Evolutionary conservation across 2,888 invertebrate species (phyloP), one percentile per base, ranked within the genome.

Genomic region (Corbicula japonica): DNA sequence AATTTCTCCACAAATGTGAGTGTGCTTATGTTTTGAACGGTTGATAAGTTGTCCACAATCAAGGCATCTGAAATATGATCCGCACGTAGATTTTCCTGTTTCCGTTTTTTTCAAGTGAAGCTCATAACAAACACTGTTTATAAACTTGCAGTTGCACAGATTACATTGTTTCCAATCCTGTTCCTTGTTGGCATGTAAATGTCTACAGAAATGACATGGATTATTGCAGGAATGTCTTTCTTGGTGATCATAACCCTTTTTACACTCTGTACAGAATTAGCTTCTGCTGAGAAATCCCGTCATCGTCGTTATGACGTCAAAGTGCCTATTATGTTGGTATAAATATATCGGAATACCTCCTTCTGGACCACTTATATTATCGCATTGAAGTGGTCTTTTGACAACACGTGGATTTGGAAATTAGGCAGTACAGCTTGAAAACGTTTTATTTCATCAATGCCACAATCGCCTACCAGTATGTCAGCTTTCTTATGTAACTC

Each of bases 191-290:
- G n/a, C 34, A 32, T 81, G 81, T 35, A 77, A 34, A 1, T 81
- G 48, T 38, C 44, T 62, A 60, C 80, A 80, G 41, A 48, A 76
- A 28, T 44, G 26, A 63, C 76, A 80, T 18, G 68, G 60, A 21
- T 72, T 65, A 63, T 76, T 82, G 38, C 82, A 79, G 4, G 18
- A 44, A 34, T 78, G 78, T 34, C 34, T 61, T 41, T 83, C 83
- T 18, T 61, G 76, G n/a, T 70, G 50, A 34, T 74, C 61, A 46
- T 80, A 83, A 15, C 79, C 74, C 54, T 68, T 83, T 8, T 83
- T 70, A 62, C 82, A 82, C 28, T 56, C 12, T 21, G 26, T 6
- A 46, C 80, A 80, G 32, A 77, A 74, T 50, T 71, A 74, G 28
- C 50, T 77, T 34, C 69, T 56, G 38, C 56, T 68, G 18, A 76